A percentile compares a stretch with the other conserved stretches of the same genome.
These are phyloP conservation scores for Sitodiplosis mosellana DNA, from an alignment of 1,140 invertebrate genomes.

Conservation along the genomic window DNA sequence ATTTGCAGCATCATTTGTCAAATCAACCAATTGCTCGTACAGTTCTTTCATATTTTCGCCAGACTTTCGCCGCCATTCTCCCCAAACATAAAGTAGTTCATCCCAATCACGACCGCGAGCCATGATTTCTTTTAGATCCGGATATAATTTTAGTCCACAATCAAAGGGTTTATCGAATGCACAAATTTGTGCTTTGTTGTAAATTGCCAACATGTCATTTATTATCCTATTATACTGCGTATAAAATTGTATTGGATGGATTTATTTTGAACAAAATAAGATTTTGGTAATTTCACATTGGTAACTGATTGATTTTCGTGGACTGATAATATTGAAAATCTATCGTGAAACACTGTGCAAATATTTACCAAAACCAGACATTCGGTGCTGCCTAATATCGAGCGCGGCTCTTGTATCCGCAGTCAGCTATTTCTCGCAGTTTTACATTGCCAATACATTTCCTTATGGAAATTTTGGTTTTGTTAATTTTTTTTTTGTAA, in stretches of 20 bases:
- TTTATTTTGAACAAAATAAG: neutral
- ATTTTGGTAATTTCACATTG: too few species aligned
- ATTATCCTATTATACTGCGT: constrained; percentile 67
- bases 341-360: too few species aligned
- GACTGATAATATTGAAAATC: too few species aligned
- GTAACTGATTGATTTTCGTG: too few species aligned
- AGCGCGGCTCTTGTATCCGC: too few species aligned
- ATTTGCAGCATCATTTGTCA: constrained; percentile 73
- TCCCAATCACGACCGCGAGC: constrained; percentile 64
- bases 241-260: constrained; percentile 5
- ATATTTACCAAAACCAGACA: too few species aligned
- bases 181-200: constrained; percentile 71
- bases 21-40: constrained; percentile 62
- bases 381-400: too few species aligned
- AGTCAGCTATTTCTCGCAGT: too few species aligned
- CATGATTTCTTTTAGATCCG: constrained; percentile 45
- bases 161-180: constrained; percentile 63
- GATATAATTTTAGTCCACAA: constrained; percentile 63
- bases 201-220: constrained; percentile 75
- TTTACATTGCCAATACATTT: too few species aligned
- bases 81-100: constrained; percentile 69
- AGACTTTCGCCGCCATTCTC: constrained; percentile 65
- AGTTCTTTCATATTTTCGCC: constrained; percentile 59
- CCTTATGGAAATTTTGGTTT: too few species aligned
- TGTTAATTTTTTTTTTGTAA: too few species aligned